Conservation (phyloP, 2,888 invertebrate species). For the Brenthis ino region DNA sequence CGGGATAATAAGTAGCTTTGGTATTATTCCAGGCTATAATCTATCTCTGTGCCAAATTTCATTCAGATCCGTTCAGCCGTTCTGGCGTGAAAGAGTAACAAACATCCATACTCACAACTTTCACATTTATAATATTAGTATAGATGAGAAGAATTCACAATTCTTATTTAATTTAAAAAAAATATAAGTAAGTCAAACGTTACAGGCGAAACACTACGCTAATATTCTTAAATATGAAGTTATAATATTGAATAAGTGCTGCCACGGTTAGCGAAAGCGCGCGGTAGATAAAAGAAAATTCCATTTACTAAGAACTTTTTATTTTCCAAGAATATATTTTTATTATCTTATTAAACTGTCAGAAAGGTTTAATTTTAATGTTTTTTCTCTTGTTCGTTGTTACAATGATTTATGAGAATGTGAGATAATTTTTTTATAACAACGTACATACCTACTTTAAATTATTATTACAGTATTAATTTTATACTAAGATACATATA, state of each 20-base stretch:
- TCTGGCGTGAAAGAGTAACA: too few species aligned
- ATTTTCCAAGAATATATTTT: constrained; percentile 67
- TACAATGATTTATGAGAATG: constrained; percentile 37
- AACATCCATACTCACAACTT: too few species aligned
- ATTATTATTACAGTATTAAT: neutral
- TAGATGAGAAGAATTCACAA: too few species aligned
- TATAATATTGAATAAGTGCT: constrained; percentile 11
- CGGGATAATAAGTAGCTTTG: too few species aligned
- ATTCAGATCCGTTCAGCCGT: too few species aligned
- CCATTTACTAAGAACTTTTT: constrained; percentile 47
- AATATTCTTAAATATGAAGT: constrained; percentile 4
- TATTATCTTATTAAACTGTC: constrained; percentile 80
- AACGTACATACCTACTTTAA: neutral
- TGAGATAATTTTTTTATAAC: constrained; percentile 10
- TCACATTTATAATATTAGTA: too few species aligned
- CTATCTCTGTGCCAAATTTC: too few species aligned
- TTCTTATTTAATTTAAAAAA: neutral
- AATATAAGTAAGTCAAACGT: neutral
- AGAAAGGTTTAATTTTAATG: constrained; percentile 77
- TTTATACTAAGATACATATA: neutral
- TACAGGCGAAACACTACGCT: neutral
- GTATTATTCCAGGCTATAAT: too few species aligned
- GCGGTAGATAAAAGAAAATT: constrained; percentile 42
- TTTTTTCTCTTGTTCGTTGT: constrained; percentile 47
- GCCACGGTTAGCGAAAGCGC: constrained; percentile 9